Base-by-base conservation (phyloP, 2,888 invertebrate genomes). In the Nowickia ferox region DNA sequence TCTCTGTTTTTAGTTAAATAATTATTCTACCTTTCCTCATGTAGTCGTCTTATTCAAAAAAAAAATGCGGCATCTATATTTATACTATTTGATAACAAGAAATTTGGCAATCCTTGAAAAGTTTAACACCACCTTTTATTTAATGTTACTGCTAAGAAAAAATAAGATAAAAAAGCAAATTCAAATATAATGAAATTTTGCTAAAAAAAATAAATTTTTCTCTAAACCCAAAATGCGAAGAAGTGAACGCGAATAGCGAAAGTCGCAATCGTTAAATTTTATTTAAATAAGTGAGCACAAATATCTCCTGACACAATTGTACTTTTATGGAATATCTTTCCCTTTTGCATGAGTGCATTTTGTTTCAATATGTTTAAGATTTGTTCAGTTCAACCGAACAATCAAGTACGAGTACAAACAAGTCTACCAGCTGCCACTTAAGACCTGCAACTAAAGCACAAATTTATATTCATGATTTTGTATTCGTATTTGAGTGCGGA, bases 301-400 rank as follows among this genome's bases (percentile, higher is more conserved):
- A 63, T 40, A 46, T 55, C 71, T 44, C 63, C 46, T 65, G 79
- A 19, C 38, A 72, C 44, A 2, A 46, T 65, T 71, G 71, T 44
- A n/a, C 78, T 59, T 76, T 74, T 78, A 6, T 22, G 30, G 53
- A 74, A 53, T 9, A 57, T 48, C 6, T 11, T 38, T 46, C 53
- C 22, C n/a, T 53, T 53, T 55, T n/a, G 17, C 59, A 17, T 19
- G 53, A 17, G 15, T 22, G 11, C n/a, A 17, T 11, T 59, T 65
- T 66, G 59, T 80, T 66, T 48, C 71, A 65, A 40, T 69, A 71
- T 38, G 44, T 63, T 78, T 61, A 61, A 69, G 51, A 71, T 79
- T 63, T 65, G 46, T 44, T 79, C 55, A 71, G 46, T 44, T 79
- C 55, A 71, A 71, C 17, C 63, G 11, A 61, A 61, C 61, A 61